phyloP scores from a whole-genome alignment of 2,797 vertebrate genomes.

The Tenualosa ilisha region DNA sequence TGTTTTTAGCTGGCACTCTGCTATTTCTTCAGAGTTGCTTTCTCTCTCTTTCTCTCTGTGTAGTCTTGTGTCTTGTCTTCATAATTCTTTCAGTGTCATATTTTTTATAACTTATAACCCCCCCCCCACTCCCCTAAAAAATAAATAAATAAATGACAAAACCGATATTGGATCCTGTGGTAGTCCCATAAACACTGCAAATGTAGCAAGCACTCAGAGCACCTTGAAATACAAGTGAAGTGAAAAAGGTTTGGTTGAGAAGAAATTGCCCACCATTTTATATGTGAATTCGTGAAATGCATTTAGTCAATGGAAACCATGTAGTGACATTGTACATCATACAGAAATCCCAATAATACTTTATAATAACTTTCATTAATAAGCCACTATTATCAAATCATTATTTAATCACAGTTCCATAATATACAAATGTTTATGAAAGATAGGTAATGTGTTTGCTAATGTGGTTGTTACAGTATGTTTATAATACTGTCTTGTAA shows the following conservation, averaged over 20 bases:
- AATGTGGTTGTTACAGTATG: no score
- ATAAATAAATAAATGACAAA: not conserved
- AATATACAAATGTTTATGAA: no score
- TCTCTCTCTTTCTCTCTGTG: not conserved
- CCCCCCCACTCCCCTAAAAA: not conserved
- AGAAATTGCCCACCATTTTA: not conserved
- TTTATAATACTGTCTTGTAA: no score
- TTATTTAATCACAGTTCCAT: no score
- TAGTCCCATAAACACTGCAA: not conserved
- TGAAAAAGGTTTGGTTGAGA: not conserved
- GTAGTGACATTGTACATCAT: not conserved
- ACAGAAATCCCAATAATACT: not conserved
- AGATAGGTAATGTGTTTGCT: no score
- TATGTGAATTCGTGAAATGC: not conserved
- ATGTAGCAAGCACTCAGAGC: conserved; percentile 8
- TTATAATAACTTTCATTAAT: not conserved
- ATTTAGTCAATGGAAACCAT: not conserved
- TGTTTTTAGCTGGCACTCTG: not conserved
- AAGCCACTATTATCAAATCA: no score
- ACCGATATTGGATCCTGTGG: not conserved
- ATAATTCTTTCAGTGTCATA: not conserved
- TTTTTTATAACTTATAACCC: not conserved
- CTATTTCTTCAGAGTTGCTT: not conserved
- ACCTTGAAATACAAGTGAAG: conserved; percentile 18
- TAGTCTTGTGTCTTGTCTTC: not conserved